These are phyloP conservation scores for Labeo catla DNA, from an alignment of 2,113 vertebrate genomes.

Conservation along the genomic window DNA sequence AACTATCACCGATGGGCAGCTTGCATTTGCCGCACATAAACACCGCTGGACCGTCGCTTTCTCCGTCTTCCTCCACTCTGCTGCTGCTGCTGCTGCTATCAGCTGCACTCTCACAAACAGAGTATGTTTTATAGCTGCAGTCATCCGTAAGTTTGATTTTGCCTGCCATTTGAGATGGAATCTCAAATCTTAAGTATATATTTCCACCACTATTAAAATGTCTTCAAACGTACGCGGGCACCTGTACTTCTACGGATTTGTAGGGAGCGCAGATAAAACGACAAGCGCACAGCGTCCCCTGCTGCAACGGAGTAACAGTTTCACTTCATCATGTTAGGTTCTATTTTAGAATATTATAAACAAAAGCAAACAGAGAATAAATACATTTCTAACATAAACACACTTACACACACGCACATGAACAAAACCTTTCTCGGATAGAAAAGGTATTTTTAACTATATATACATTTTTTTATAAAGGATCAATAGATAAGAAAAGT, in stretches of 20 bases:
- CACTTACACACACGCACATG: not conserved
- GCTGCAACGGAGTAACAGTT: not conserved
- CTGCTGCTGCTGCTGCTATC: constrained; percentile 10
- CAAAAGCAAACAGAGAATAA: not conserved
- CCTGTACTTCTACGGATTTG: not conserved
- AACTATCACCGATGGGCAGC: constrained; percentile 72
- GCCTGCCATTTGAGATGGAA: constrained; percentile 17
- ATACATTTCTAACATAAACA: not conserved
- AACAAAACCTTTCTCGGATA: not conserved
- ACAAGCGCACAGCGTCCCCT: not conserved
- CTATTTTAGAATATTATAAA: not conserved
- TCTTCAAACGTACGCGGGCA: constrained; percentile 27
- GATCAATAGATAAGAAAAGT: not conserved
- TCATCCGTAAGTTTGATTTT: not conserved
- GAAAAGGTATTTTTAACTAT: not conserved
- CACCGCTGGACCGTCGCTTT: constrained; percentile 67
- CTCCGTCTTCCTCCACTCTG: constrained; percentile 34
- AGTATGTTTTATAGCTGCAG: constrained; percentile 25
- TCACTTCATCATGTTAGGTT: not conserved
- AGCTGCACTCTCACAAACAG: constrained; percentile 17
- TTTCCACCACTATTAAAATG: not conserved
- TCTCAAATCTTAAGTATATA: not conserved
- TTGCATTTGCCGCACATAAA: constrained; percentile 75
- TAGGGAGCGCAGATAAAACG: not conserved
- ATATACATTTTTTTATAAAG: not conserved